Evolutionary conservation across 2,888 invertebrate genomes (phyloP), one percentile per base, ranked within the genome.

Genomic region (Cosmia pyralina): DNA sequence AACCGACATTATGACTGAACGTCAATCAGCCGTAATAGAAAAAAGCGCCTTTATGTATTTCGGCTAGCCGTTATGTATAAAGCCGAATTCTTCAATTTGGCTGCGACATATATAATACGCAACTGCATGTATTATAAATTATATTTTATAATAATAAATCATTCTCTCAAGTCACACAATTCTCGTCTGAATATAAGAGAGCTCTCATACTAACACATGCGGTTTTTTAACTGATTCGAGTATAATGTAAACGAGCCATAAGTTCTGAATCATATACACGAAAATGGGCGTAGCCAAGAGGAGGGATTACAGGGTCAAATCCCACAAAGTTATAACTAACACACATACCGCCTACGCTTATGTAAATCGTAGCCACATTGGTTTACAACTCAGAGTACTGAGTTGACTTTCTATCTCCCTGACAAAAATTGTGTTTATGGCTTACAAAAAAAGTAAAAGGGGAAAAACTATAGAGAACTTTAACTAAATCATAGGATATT

Each of bases 201-300:
- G 59, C 66, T 38, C 28, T 64, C 60, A 81, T 53, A 77, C 57
- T 64, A 76, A 55, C 52, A 66, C n/a, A 72, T 70, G 76, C 83
- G 72, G 78, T 44, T 60, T 75, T n/a, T n/a, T 44, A 60, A 72
- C 50, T 57, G 34, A 58, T 76, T 65, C 59, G 38, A 69, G 84
- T 81, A 83, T 81, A 83, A 83, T 76, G 79, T 73, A 84, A 79
- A 75, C 72, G 69, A 73, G 74, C 69, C 34, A 62, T 41, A 34
- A 52, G 59, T 75, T 53, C 69, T 65, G 71, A 66, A 73, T 63
- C 46, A 74, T 62, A 69, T 34, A 67, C 69, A 69, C 57, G 53
- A 64, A 64, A 64, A 28, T 50, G 17, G 57, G 53, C 70, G 70
- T 28, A 19, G 59, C 44, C 63, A 58, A 52, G 53, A 34, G 3